phyloP scores from a whole-genome alignment of 1,140 invertebrate genomes.

The Heliconius hewitsoni region DNA sequence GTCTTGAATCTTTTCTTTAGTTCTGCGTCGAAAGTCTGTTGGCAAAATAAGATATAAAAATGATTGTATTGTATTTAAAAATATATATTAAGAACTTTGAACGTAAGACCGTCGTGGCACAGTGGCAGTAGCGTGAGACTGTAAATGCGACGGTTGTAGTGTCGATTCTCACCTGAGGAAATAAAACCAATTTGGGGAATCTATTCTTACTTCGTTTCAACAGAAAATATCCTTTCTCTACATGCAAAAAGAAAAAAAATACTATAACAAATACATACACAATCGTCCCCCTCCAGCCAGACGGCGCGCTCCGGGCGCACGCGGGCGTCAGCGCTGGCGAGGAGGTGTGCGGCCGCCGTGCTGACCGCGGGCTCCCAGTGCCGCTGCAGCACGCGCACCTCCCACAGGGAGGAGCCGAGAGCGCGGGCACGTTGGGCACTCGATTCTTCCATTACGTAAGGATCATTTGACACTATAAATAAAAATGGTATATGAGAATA shows the following conservation, averaged over 20 bases:
- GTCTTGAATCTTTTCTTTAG: conserved; percentile 83
- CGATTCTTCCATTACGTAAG: conserved; percentile 90
- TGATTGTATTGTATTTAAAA: not conserved
- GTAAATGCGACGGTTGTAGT: too few relatives aligned
- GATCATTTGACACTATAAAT: conserved; percentile 84
- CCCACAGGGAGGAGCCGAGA: conserved; percentile 94
- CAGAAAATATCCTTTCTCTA: not conserved
- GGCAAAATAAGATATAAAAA: conserved; percentile 8
- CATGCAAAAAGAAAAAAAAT: not conserved
- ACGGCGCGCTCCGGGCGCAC: conserved; percentile 42
- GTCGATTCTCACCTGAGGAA: too few relatives aligned
- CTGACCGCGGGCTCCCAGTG: conserved; percentile 59
- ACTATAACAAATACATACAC: conserved; percentile 1
- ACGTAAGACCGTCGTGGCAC: too few relatives aligned
- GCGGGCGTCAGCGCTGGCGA: conserved; percentile 45
- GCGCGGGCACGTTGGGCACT: conserved; percentile 90
- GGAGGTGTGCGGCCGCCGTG: conserved; percentile 49
- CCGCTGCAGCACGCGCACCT: conserved; percentile 88
- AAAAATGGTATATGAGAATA: not conserved
- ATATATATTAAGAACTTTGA: too few relatives aligned
- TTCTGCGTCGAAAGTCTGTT: conserved; percentile 82
- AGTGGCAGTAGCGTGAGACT: too few relatives aligned
- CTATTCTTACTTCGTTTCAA: not conserved
- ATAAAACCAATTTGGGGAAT: too few relatives aligned
- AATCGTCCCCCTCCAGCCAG: conserved; percentile 30